Percentiles rank a stretch among this genome's conserved stretches.
These are phyloP conservation scores for Platycnemis pennipes DNA, from an alignment of 2,888 invertebrate genomes.

Conservation along the genomic window DNA sequence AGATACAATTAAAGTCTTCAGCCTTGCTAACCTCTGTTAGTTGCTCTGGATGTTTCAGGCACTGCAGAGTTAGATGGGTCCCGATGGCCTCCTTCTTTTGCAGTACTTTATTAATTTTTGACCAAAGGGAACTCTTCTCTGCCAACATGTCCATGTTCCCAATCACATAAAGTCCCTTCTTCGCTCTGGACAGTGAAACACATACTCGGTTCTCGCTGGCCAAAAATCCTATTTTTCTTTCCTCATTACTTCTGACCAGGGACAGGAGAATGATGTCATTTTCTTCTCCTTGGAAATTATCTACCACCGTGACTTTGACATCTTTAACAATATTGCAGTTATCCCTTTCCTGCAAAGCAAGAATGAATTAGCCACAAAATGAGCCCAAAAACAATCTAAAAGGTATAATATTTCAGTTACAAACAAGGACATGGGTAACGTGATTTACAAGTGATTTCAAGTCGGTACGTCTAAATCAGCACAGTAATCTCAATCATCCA, in stretches of 20 bases:
- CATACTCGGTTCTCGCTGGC: slow-evolving; percentile 74
- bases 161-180: slow-evolving; percentile 76
- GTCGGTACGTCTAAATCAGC: no score
- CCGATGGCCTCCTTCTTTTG: slow-evolving; percentile 79
- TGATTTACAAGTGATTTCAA: no score
- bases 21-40: neutral
- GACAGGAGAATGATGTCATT: slow-evolving; percentile 77
- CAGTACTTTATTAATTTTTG: slow-evolving; percentile 80
- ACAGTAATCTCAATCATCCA: neutral
- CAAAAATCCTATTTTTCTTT: slow-evolving; percentile 75
- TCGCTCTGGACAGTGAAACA: slow-evolving; percentile 76
- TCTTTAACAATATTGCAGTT: slow-evolving; percentile 73
- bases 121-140: slow-evolving; percentile 78
- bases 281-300: slow-evolving; percentile 77
- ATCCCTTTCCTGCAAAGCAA: slow-evolving; percentile 48
- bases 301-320: slow-evolving; percentile 76
- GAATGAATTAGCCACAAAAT: slow-evolving; percentile 18
- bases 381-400: no score
- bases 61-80: slow-evolving; percentile 66
- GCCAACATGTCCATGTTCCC: slow-evolving; percentile 76
- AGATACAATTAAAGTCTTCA: slow-evolving; percentile 4
- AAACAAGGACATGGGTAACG: no score
- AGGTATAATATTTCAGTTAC: no score
- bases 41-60: slow-evolving; percentile 72
- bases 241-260: slow-evolving; percentile 76